Conservation (phyloP, 1,140 invertebrate species). For the Lysiphlebus fabarum region DNA sequence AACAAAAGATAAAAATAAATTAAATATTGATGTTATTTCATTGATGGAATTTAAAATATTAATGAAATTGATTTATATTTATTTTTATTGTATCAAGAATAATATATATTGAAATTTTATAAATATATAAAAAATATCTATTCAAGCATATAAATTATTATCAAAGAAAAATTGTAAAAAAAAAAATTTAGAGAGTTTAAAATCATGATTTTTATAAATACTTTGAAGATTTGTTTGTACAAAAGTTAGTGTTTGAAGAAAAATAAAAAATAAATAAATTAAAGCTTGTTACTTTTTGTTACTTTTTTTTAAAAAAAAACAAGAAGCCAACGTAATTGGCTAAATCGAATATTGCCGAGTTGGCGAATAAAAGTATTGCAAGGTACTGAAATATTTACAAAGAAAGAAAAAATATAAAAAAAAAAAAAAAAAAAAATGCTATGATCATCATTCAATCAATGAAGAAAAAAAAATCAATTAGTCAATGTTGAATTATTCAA, state of each 20-base stretch:
- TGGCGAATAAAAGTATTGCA: conserved; percentile 2
- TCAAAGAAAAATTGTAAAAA: too few relatives aligned
- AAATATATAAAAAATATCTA: too few relatives aligned
- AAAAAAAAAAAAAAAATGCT: neutral
- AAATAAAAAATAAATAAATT: neutral
- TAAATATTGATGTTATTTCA: too few relatives aligned
- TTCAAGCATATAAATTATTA: too few relatives aligned
- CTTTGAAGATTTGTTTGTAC: neutral
- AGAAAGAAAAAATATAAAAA: neutral
- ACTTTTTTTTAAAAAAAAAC: neutral
- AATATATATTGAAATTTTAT: too few relatives aligned
- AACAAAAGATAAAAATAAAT: too few relatives aligned
- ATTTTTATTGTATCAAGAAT: too few relatives aligned
- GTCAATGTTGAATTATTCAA: too few relatives aligned
- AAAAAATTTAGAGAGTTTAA: too few relatives aligned
- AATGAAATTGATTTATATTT: too few relatives aligned
- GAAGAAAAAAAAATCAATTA: neutral
- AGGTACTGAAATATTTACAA: neutral
- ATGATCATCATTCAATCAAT: too few relatives aligned
- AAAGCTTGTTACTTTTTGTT: conserved; percentile 4
- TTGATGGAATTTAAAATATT: too few relatives aligned
- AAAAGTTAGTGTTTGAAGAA: neutral
- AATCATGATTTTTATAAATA: neutral
- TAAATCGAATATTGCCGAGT: conserved; percentile 1
- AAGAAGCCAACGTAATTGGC: neutral